Base-by-base conservation (phyloP, 1,140 invertebrate species). In the Agrypnia vestita region DNA sequence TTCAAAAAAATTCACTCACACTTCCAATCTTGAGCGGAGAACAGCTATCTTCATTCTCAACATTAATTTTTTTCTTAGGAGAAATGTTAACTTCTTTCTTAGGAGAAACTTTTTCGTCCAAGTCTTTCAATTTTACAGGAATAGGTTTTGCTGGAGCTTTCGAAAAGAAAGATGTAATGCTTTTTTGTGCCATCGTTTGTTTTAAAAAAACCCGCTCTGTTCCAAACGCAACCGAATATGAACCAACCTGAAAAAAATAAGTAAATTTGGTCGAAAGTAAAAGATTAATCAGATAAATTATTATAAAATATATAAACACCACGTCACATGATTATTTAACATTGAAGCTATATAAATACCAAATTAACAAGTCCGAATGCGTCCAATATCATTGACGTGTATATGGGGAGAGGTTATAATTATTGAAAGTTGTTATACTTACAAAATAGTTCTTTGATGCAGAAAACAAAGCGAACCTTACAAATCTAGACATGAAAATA, bases 81-180 rank as follows among this genome's bases (percentile, higher is more conserved):
- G 61, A 47, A 59, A 75, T n/a, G n/a, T n/a, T n/a, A 73, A 81
- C 76, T 81, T 84, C 25, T 46, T 81, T 84, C 51, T 77, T 25
- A n/a, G 56, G 53, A 17, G 61, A 47, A 59, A 75, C 61, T 64
- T 56, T 79, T 11, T 82, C 47, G 25, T 69, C 46, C n/a, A 55
- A 43, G 79, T 25, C 44, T 19, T 47, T 77, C 44, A 81, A 78
- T 72, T 80, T 80, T 51, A 83, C 82, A 81, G 78, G 78, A 77
- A 75, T 78, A 76, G 64, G 15, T 15, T 76, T 56, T 55, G 44
- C 43, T 46, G 67, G 59, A 25, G 61, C 51, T 78, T 78, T 77
- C 0, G 76, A 77, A 79, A 84, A 85, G 83, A 84, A 85, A 55
- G 85, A 87, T 44, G 81, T 86, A 19, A 87, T 87, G 73, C 84